phyloP scores from a whole-genome alignment of 2,113 vertebrate genomes.

The Acrocephalus kingi region DNA sequence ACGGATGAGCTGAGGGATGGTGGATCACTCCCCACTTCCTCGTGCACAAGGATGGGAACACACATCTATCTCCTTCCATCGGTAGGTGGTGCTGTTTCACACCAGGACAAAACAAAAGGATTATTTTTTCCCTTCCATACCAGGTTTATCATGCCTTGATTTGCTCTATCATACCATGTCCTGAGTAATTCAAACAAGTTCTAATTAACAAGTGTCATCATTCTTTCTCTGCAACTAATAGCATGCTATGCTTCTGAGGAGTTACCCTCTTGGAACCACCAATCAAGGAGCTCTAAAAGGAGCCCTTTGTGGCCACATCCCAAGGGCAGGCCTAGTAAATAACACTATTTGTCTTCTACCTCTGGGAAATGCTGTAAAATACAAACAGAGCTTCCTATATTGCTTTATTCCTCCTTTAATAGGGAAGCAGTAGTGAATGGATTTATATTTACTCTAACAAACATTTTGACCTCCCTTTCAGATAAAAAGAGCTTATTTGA shows the following conservation, averaged over 20 bases:
- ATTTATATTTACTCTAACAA: conserved; percentile 27
- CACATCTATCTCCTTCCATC: background rate
- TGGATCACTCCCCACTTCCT: background rate
- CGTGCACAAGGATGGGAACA: background rate
- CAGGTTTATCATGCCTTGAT: background rate
- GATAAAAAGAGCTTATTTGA: conserved; percentile 5
- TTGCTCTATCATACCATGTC: background rate
- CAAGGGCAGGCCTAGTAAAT: background rate
- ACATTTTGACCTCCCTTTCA: conserved; percentile 23
- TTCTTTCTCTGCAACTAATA: background rate
- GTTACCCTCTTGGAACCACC: background rate
- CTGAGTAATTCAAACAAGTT: background rate
- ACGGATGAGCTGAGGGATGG: background rate
- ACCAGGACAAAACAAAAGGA: background rate
- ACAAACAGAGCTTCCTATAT: background rate
- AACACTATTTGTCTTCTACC: background rate
- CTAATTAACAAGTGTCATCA: background rate
- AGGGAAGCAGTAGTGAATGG: background rate
- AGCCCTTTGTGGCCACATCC: background rate
- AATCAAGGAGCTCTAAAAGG: background rate
- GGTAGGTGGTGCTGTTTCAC: background rate
- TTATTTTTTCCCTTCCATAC: background rate
- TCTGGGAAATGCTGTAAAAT: background rate
- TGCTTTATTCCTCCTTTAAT: background rate
- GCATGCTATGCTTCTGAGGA: background rate